A percentile compares a stretch with the other conserved stretches of the same genome.
These are phyloP conservation scores for Lepilemur septentrionalis DNA, from an alignment of 2,797 vertebrate genomes.

Conservation along the genomic window DNA sequence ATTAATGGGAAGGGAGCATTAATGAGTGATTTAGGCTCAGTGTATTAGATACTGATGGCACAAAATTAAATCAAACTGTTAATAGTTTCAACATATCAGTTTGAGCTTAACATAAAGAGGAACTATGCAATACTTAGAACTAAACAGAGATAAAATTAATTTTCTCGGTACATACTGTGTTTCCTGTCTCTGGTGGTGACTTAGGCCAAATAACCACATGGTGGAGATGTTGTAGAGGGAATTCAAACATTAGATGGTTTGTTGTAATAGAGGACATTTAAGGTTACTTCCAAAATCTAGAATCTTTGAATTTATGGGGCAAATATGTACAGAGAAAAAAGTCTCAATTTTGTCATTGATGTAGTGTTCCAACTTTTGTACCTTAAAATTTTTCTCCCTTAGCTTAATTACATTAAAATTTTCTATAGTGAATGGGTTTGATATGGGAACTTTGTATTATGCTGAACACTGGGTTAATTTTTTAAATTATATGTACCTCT, in stretches of 20 bases:
- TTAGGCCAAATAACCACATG: constrained; percentile 72
- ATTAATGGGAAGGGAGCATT: neutral
- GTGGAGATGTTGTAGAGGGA: constrained; percentile 76
- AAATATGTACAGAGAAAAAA: neutral
- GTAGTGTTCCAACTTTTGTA: constrained; percentile 31
- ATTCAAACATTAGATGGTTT: constrained; percentile 35
- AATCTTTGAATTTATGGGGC: constrained; percentile 32
- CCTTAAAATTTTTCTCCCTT: constrained; percentile 10
- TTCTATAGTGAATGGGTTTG: neutral
- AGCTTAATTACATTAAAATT: constrained; percentile 46
- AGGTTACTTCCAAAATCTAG: constrained; percentile 66
- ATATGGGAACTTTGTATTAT: constrained; percentile 33
- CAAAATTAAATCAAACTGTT: neutral
- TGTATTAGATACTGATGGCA: neutral
- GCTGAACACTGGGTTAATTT: constrained; percentile 24
- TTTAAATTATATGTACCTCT: constrained; percentile 37
- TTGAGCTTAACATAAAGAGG: neutral
- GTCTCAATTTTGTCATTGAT: constrained; percentile 5
- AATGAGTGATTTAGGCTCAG: neutral
- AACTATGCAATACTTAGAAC: neutral
- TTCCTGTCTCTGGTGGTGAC: constrained; percentile 31
- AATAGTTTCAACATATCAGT: neutral
- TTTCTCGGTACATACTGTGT: neutral
- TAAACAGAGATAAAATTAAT: neutral
- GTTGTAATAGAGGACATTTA: constrained; percentile 60